Conservation (phyloP, 2,113 vertebrate genomes). For the Xerus inauris region DNA sequence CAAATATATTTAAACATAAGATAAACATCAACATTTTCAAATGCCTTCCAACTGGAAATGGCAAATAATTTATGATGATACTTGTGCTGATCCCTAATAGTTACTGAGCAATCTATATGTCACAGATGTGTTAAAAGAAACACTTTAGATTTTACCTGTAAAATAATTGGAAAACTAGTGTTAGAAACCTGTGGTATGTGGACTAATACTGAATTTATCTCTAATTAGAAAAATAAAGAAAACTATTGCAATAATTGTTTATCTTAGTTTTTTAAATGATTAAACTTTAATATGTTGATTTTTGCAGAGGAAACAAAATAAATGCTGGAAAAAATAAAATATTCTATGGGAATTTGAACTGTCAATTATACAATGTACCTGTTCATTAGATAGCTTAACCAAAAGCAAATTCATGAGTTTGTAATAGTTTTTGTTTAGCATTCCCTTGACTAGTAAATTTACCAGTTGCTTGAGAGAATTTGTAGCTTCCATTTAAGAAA, state of each 20-base stretch:
- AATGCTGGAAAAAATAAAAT: not conserved
- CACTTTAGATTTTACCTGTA: not conserved
- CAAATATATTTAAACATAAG: not conserved
- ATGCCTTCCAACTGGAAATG: not conserved
- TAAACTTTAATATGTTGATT: not conserved
- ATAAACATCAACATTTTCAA: constrained; percentile 14
- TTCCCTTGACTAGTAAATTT: not conserved
- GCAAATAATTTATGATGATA: not conserved
- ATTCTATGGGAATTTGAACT: not conserved
- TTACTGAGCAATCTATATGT: not conserved
- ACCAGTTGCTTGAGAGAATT: not conserved
- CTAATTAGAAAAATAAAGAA: not conserved
- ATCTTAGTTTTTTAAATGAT: not conserved
- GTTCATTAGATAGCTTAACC: not conserved
- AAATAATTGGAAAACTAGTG: not conserved
- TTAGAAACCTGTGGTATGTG: not conserved
- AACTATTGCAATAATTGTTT: not conserved
- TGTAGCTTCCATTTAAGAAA: not conserved
- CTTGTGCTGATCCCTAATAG: not conserved
- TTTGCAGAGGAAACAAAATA: not conserved
- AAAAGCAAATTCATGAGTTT: not conserved
- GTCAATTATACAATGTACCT: not conserved
- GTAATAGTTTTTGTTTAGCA: not conserved
- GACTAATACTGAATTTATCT: not conserved
- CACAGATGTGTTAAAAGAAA: not conserved